phyloP scores from a whole-genome alignment of 2,797 vertebrate species.

The Glyptemys insculpta region DNA sequence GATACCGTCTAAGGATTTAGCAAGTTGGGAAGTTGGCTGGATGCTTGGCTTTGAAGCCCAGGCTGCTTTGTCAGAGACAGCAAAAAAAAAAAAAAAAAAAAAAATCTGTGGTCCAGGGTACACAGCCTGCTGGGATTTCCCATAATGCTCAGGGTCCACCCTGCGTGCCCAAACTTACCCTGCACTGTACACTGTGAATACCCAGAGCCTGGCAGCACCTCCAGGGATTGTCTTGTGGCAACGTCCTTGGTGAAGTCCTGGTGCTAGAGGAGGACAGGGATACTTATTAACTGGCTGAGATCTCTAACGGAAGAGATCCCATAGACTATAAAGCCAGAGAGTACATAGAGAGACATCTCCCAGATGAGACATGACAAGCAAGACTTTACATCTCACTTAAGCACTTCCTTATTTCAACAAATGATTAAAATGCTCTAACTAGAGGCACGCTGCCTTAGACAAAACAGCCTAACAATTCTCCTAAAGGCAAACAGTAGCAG shows the following conservation, averaged over 20 bases:
- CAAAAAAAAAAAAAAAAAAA: not conserved
- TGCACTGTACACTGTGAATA: slow-evolving; percentile 81
- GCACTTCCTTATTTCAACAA: not conserved
- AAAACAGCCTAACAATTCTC: not conserved
- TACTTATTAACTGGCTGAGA: not conserved
- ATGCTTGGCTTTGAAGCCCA: not conserved
- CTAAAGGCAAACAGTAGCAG: not conserved
- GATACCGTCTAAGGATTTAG: not conserved
- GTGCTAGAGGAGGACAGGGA: slow-evolving; percentile 80
- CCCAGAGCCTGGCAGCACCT: slow-evolving; percentile 85
- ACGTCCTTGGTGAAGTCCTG: slow-evolving; percentile 96
- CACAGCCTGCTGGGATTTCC: fast-evolving
- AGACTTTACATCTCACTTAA: not conserved
- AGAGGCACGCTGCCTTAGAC: not conserved
- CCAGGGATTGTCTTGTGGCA: slow-evolving; percentile 86
- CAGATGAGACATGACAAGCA: not conserved
- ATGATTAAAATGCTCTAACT: not conserved
- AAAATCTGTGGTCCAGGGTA: not conserved
- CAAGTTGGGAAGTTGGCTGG: not conserved
- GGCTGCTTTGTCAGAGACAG: not conserved
- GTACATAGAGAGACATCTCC: not conserved
- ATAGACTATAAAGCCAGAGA: not conserved
- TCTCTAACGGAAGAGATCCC: not conserved
- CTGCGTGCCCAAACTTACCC: slow-evolving; percentile 74
- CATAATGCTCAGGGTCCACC: fast-evolving